A percentile compares a stretch with the other conserved stretches of the same genome.
Conservation (phyloP, 2,113 vertebrate genomes). For the Salvator merianae region DNA sequence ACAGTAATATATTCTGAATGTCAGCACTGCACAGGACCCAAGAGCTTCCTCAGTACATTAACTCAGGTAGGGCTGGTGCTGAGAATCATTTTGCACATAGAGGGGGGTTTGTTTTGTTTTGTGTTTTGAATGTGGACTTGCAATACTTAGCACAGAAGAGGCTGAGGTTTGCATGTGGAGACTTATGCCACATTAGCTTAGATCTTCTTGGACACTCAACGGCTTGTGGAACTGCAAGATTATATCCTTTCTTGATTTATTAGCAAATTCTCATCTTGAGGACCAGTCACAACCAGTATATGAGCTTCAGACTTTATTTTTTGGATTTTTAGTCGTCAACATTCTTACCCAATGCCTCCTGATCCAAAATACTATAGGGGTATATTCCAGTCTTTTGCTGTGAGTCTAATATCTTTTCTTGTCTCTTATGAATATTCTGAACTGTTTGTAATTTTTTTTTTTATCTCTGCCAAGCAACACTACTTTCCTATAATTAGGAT, state of each 20-base stretch:
- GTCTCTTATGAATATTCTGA: slow-evolving; percentile 1
- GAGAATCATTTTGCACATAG: no score
- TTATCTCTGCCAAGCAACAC: slow-evolving; percentile 12
- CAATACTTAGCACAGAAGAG: not conserved
- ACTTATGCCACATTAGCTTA: not conserved
- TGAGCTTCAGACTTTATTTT: not conserved
- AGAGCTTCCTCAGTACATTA: no score
- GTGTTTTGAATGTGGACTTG: no score
- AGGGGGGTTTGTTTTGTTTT: no score
- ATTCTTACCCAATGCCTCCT: not conserved
- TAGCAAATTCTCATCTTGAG: not conserved
- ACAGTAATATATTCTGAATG: no score
- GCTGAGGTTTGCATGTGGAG: not conserved
- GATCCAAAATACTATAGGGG: not conserved
- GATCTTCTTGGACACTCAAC: not conserved
- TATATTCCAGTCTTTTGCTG: not conserved
- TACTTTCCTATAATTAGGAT: not conserved
- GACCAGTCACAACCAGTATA: not conserved
- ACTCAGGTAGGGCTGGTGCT: no score
- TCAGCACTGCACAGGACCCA: no score
- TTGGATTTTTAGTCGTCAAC: not conserved
- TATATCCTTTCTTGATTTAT: not conserved
- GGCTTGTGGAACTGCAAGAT: no score
- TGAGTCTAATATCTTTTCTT: not conserved
- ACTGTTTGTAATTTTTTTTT: not conserved